phyloP scores from a whole-genome alignment of 2,797 vertebrate genomes.

The Danio aesculapii region DNA sequence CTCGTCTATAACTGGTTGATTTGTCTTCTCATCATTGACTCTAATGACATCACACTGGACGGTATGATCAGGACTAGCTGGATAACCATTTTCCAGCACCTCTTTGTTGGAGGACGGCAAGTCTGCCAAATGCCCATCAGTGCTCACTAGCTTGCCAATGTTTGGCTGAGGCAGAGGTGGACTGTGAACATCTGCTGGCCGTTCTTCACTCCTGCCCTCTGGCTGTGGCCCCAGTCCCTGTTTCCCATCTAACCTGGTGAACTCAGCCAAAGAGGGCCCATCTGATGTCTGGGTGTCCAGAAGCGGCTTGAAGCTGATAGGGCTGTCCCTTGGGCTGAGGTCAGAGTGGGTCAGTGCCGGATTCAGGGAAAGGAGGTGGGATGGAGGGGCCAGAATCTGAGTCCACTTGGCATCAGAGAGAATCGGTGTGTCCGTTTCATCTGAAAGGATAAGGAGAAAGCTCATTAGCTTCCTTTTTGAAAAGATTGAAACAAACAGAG shows the following conservation, averaged over 20 bases:
- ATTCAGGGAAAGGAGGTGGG: conserved; percentile 85
- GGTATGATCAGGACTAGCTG: conserved; percentile 60
- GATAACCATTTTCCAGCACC: conserved; percentile 71
- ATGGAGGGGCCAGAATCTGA: conserved; percentile 90
- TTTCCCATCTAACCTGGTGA: conserved; percentile 75
- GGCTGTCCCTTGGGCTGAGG: conserved; percentile 83
- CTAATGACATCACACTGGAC: conserved; percentile 50
- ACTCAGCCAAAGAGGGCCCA: conserved; percentile 71
- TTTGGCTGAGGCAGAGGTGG: conserved; percentile 81
- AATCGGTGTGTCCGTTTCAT: conserved; percentile 89
- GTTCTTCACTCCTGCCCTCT: conserved; percentile 83
- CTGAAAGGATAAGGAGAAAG: conserved; percentile 70
- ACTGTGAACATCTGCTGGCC: conserved; percentile 80
- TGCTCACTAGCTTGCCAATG: conserved; percentile 82
- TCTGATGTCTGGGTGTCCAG: conserved; percentile 74
- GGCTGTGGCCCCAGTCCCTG: conserved; percentile 76
- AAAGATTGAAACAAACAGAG: conserved; percentile 65
- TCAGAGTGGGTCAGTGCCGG: conserved; percentile 80
- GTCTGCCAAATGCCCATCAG: conserved; percentile 80
- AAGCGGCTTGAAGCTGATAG: conserved; percentile 85
- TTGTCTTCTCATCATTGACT: conserved; percentile 11
- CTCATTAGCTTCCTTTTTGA: conserved; percentile 48
- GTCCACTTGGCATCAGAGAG: conserved; percentile 94
- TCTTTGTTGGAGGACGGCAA: conserved; percentile 68
- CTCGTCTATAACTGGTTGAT: conserved; percentile 42